phyloP scores from a whole-genome alignment of 2,113 vertebrate genomes.

The Pycnonotus jocosus region DNA sequence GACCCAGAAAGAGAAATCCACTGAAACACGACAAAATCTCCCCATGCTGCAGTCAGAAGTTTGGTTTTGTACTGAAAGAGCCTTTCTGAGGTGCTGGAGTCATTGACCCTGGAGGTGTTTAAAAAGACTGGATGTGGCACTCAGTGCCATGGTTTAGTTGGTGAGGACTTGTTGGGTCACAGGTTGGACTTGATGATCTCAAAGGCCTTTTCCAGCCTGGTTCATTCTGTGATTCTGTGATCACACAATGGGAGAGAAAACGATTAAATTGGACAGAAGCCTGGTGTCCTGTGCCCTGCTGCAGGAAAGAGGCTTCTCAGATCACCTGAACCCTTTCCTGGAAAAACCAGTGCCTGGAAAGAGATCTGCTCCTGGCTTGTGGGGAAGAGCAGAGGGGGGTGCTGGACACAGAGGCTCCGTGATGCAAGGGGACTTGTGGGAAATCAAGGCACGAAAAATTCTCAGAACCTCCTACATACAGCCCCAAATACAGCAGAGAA shows the following conservation, averaged over 20 bases:
- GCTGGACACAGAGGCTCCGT: not conserved
- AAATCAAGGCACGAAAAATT: not conserved
- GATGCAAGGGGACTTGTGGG: not conserved
- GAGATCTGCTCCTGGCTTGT: not conserved
- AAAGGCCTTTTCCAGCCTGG: not conserved
- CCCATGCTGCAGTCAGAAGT: not conserved
- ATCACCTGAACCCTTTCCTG: not conserved
- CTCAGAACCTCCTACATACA: not conserved
- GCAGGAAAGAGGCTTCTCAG: not conserved
- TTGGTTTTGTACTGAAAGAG: not conserved
- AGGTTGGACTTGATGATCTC: not conserved
- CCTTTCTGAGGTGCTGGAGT: not conserved
- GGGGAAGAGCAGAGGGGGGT: not conserved
- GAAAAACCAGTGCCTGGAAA: not conserved
- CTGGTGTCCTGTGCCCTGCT: not conserved
- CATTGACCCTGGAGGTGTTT: fast-evolving
- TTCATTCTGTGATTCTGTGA: not conserved
- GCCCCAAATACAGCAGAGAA: not conserved
- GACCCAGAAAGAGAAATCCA: not conserved
- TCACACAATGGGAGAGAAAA: not conserved
- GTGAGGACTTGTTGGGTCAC: not conserved
- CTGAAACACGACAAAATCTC: not conserved
- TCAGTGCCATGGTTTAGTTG: not conserved
- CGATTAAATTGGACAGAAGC: not conserved
- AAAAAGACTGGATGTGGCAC: not conserved